Base-by-base conservation (phyloP, 2,113 vertebrate species). In the Loxodonta africana region DNA sequence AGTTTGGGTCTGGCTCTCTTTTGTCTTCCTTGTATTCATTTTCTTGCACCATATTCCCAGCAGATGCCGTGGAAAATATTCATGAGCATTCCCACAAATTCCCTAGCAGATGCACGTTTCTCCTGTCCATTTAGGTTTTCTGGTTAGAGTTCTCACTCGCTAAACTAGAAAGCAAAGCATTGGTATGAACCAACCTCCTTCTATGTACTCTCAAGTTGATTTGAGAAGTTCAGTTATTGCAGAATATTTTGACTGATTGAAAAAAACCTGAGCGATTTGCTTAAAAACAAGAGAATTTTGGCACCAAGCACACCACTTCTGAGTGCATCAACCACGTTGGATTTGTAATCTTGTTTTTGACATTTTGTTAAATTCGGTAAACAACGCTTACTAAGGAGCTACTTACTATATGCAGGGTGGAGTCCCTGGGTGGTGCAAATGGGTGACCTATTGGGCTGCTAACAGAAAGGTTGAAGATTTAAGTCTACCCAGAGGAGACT, bases 61-160 rank as follows among this genome's bases (percentile, higher is more conserved):
- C 89, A 97, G 96, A 97, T 94, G 81, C 20, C 71, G 95, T 41
- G 95, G 91, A 93, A 97, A 97, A 96, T 91, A 96, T 93, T 94
- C 88, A 89, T 73, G 73, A 96, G 89, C 28, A 67, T 93, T 78
- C 91, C 96, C 83, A 6, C 69, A 71, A 84, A 90, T 76, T 53
- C 63, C 62, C 85, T 4, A 10, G 6, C 63, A 84, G 88, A 71
- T n/a, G 41, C 8, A 73, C 26, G 8, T 73, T 88, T 95, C 25
- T 41, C 91, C 57, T 92, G 76, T 76, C 88, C 77, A 23, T 46
- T 92, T 63, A 76, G 44, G 14, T 15, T 86, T 78, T 87, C 78
- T 41, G 53, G 76, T 62, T 65, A 73, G 46, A 15, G 18, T 48
- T 93, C 78, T 86, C 30, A 3, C 76, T 25, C 88, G 51, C 37